Percentiles rank a stretch among this genome's conserved stretches.
These are phyloP conservation scores for Terrapene triunguis DNA, from an alignment of 2,113 vertebrate species.

Conservation along the genomic window DNA sequence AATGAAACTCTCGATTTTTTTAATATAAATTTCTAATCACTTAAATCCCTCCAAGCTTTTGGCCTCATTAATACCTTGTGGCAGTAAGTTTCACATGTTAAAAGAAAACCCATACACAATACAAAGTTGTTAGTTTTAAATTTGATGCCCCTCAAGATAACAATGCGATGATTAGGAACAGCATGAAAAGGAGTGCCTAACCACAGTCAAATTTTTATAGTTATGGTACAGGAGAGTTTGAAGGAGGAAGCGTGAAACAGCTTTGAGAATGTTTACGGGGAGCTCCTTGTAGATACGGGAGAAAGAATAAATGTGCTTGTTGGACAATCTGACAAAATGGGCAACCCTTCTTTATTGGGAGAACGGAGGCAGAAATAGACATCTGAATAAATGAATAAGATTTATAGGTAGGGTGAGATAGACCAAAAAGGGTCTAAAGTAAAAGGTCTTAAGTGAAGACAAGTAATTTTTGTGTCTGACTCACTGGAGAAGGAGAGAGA, in stretches of 20 bases:
- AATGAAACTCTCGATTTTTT: neutral
- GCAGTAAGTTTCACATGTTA: neutral
- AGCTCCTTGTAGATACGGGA: neutral
- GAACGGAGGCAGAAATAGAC: neutral
- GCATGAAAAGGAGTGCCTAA: no score
- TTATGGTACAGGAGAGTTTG: neutral
- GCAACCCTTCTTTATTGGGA: neutral
- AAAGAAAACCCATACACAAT: no score
- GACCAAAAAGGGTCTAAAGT: neutral
- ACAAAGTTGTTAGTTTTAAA: neutral
- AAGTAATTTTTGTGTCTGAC: neutral
- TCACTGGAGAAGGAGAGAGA: neutral
- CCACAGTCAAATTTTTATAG: neutral
- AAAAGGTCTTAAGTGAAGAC: neutral
- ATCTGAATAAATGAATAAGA: neutral
- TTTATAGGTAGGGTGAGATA: neutral
- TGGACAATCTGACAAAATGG: neutral
- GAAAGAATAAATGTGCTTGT: neutral
- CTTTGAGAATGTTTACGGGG: neutral
- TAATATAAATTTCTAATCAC: neutral
- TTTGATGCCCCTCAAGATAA: neutral
- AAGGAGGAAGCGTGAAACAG: neutral
- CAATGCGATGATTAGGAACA: neutral
- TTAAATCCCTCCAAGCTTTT: neutral
- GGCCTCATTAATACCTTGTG: neutral